Evolutionary conservation across 2,797 vertebrate genomes (phyloP).

Genomic region (Poeciliopsis presidionis): DNA sequence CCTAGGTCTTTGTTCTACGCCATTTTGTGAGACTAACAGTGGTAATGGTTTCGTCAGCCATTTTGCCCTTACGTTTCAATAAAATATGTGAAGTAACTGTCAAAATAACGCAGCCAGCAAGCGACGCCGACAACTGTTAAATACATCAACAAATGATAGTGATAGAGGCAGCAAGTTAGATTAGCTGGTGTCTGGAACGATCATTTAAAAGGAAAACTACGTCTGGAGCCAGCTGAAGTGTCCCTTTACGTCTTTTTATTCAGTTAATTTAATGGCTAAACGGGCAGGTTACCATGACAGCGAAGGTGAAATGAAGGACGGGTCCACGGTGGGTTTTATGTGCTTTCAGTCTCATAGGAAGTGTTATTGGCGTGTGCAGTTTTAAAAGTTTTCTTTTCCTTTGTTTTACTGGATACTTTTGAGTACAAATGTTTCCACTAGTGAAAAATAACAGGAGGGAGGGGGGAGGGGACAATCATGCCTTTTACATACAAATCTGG

Average conservation of each 20-base stretch:
- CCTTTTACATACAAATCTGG: not conserved
- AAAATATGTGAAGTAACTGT: slow-evolving; percentile 23
- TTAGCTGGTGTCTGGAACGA: not conserved
- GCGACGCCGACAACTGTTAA: not conserved
- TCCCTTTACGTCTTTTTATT: not conserved
- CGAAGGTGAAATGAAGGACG: not conserved
- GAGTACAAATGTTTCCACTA: not conserved
- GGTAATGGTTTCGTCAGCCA: slow-evolving; percentile 69
- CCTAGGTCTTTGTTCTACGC: slow-evolving; percentile 72
- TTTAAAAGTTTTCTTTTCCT: not conserved
- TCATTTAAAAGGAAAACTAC: not conserved
- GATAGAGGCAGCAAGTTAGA: not conserved
- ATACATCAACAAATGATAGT: not conserved
- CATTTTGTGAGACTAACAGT: slow-evolving; percentile 78
- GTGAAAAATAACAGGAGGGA: not conserved
- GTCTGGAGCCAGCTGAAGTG: not conserved
- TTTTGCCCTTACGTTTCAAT: slow-evolving; percentile 65
- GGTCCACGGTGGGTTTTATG: not conserved
- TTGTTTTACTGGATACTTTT: not conserved
- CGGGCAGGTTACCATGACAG: not conserved
- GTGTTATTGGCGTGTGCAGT: not conserved
- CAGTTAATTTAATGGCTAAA: not conserved
- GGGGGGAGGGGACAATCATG: not conserved
- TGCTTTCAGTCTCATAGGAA: not conserved
- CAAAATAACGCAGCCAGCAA: not conserved